Evolutionary conservation across 2,113 vertebrate genomes (phyloP).

Genomic region (Oreochromis niloticus): DNA sequence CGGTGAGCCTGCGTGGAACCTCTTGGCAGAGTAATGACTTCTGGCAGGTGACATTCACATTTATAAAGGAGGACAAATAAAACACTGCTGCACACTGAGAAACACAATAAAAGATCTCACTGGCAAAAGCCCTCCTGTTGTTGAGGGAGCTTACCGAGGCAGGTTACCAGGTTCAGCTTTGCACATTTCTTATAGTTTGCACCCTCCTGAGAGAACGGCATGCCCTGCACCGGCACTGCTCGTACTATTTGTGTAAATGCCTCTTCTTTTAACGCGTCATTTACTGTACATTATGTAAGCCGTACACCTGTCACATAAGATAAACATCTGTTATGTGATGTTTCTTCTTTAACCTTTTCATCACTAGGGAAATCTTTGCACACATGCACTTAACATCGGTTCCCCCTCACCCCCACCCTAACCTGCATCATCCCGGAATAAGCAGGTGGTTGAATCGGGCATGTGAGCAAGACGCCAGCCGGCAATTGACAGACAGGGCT

Average conservation of each 20-base stretch:
- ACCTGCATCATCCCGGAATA: background rate
- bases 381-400: background rate
- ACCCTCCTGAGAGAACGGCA: background rate
- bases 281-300: background rate
- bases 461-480: conserved; percentile 9
- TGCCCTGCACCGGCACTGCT: background rate
- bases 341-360: background rate
- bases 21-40: background rate
- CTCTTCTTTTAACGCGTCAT: background rate
- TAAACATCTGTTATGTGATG: background rate
- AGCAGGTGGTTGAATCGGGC: conserved; percentile 13
- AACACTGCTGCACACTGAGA: background rate
- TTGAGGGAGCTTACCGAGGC: background rate
- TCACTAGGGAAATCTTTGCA: background rate
- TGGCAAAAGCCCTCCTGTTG: background rate
- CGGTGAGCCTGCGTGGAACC: background rate
- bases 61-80: background rate
- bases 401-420: background rate
- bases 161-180: background rate
- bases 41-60: background rate
- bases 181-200: conserved; percentile 9
- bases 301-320: background rate
- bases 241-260: background rate
- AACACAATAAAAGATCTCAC: background rate
- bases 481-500: background rate